Evolutionary conservation across 2,888 invertebrate species (phyloP), one percentile per base, ranked within the genome.

Genomic region (Clepsis dumicolana): DNA sequence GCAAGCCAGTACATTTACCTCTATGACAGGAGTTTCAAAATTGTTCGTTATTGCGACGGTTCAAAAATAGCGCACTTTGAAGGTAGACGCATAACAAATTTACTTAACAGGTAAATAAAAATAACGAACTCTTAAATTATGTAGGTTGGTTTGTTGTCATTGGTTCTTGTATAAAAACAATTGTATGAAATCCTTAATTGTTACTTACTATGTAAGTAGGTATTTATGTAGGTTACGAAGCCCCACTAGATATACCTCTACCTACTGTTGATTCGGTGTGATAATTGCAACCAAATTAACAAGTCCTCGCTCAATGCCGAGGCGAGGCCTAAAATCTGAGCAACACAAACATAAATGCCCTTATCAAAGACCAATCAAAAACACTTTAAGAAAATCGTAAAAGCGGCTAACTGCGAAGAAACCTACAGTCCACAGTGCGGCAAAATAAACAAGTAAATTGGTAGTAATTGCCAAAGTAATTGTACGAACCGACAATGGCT

Each of bases 271-370:
- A 16, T 59, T 62, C 56, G 56, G 62, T 50, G 62, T 10, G 62
- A 27, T 62, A 50, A 63, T 63, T 67, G 62, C 38, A 48, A 56
- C 38, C 50, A 56, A 67, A 67, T 67, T 67, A 67, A 63, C 67
- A 67, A 57, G 62, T 62, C 48, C 38, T 50, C 56, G 27, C 27
- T 60, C 62, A 57, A 57, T 67, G 56, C 57, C 54, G 53, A 53
- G n/a, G 53, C 29, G 32, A 44, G 27, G 24, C 7, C 12, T 7
- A 27, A 25, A 41, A 60, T 50, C 65, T 29, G 14, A 44, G 29
- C 50, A 14, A 41, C 41, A 24, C 52, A 41, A 35, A 27, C 32
- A 50, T 24, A 50, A 57, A 38, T 48, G 48, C 35, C 67, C 62
- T 38, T 57, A 35, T 44, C 50, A 25, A n/a, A 25, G 27, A 41